phyloP scores from a whole-genome alignment of 2,797 vertebrate species.

The Odontamblyopus lacepedii region DNA sequence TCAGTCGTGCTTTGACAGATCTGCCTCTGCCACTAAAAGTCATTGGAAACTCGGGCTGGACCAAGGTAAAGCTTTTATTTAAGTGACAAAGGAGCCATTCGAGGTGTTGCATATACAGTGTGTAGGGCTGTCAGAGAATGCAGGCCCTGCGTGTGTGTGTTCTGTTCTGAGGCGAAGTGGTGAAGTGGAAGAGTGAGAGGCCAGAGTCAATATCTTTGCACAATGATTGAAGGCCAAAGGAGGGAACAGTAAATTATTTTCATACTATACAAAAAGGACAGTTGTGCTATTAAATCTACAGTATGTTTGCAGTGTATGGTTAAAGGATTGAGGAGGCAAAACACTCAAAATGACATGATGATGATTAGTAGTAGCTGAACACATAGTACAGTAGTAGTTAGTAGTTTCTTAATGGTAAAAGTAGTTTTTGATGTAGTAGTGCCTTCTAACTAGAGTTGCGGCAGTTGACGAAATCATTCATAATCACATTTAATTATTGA shows the following conservation, averaged over 20 bases:
- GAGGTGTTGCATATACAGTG: slow-evolving; percentile 16
- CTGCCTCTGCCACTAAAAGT: slow-evolving; percentile 25
- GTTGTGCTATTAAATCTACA: not conserved
- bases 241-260: not conserved
- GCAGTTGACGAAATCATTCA: too few relatives aligned
- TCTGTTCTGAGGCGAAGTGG: not conserved
- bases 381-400: not conserved
- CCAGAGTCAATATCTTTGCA: not conserved
- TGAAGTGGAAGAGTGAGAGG: not conserved
- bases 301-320: not conserved
- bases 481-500: too few relatives aligned
- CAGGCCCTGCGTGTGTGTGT: not conserved
- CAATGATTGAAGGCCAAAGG: not conserved
- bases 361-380: not conserved
- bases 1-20: slow-evolving; percentile 32
- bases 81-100: slow-evolving; percentile 13
- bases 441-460: too few relatives aligned
- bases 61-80: slow-evolving; percentile 18
- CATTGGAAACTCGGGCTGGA: slow-evolving; percentile 19
- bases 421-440: not conserved
- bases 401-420: not conserved
- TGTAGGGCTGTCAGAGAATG: not conserved
- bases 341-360: not conserved
- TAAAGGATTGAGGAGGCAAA: not conserved
- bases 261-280: not conserved